Percentiles rank a stretch among this genome's conserved stretches.
These are phyloP conservation scores for Cydia pomonella DNA, from an alignment of 1,140 invertebrate species.

Conservation along the genomic window DNA sequence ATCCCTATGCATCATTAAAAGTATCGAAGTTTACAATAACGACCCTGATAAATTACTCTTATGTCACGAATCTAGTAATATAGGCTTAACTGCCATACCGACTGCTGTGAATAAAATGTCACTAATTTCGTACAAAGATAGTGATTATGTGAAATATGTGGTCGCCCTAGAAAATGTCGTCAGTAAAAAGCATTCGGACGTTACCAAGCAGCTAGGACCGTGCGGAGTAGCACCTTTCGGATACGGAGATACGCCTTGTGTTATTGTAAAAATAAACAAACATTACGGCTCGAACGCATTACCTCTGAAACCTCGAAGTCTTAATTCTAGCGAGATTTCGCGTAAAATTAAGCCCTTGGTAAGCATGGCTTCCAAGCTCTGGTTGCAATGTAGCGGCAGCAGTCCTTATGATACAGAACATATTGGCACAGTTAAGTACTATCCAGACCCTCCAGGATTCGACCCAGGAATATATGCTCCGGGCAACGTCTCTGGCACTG, in stretches of 20 bases:
- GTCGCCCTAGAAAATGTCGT: constrained; percentile 51
- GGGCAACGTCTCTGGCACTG: constrained; percentile 44
- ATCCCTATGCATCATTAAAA: constrained; percentile 52
- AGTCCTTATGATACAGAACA: constrained; percentile 67
- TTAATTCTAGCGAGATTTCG: constrained; percentile 45
- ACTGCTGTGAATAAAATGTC: constrained; percentile 53
- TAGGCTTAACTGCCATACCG: constrained; percentile 64
- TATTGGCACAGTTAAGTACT: constrained; percentile 60
- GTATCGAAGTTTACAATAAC: constrained; percentile 40
- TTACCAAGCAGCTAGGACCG: constrained; percentile 52
- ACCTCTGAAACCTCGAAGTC: constrained; percentile 47
- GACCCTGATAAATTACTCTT: constrained; percentile 47
- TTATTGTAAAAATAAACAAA: constrained; percentile 68
- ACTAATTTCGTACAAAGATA: constrained; percentile 61
- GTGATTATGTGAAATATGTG: constrained; percentile 62
- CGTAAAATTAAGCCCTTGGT: constrained; percentile 53
- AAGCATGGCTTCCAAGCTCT: constrained; percentile 55
- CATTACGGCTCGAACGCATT: constrained; percentile 56
- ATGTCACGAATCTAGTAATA: constrained; percentile 49
- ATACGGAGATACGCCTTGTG: constrained; percentile 63
- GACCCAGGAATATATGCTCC: constrained; percentile 57
- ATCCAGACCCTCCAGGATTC: constrained; percentile 68
- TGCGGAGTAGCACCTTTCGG: constrained; percentile 63
- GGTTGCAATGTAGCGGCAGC: constrained; percentile 61
- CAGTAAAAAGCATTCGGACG: constrained; percentile 45